Evolutionary conservation across 1,140 invertebrate genomes (phyloP).

Genomic region (Papilio xuthus): DNA sequence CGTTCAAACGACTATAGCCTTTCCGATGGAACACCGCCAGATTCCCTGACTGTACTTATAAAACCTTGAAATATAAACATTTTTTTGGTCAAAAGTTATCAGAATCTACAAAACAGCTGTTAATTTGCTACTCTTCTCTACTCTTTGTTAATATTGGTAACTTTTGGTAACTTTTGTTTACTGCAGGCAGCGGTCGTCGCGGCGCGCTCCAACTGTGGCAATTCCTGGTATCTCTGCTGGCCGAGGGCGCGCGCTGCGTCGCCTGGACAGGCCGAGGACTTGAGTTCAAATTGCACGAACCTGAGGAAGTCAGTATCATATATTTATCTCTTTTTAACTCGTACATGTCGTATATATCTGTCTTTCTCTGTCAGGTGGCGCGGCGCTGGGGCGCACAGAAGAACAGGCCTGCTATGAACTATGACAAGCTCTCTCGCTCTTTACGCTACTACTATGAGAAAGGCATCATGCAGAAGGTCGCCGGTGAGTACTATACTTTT

Average conservation of each 20-base stretch:
- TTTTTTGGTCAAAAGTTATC: no score
- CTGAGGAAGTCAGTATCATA: conserved; percentile 89
- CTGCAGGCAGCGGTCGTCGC: conserved; percentile 81
- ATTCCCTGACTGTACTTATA: no score
- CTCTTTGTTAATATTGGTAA: neutral
- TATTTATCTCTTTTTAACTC: neutral
- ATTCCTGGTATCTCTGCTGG: conserved; percentile 94
- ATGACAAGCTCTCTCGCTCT: conserved; percentile 96
- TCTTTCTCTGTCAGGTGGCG: conserved; percentile 83
- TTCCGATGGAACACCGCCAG: no score
- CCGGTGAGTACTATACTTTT: conserved; percentile 81
- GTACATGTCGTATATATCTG: neutral
- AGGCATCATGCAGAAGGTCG: conserved; percentile 99
- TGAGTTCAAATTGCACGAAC: conserved; percentile 97
- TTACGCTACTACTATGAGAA: conserved; percentile 98
- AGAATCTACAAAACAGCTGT: no score
- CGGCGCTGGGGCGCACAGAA: conserved; percentile 92
- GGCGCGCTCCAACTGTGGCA: conserved; percentile 97
- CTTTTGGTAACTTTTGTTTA: neutral
- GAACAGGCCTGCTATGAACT: conserved; percentile 98
- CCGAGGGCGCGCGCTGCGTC: conserved; percentile 92
- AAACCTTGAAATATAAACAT: no score
- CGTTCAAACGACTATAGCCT: no score
- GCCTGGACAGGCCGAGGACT: conserved; percentile 97
- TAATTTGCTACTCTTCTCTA: no score